A percentile compares a stretch with the other conserved stretches of the same genome.
These are phyloP conservation scores for Phymorhynchus buccinoides DNA, from an alignment of 1,140 invertebrate species.

Conservation along the genomic window DNA sequence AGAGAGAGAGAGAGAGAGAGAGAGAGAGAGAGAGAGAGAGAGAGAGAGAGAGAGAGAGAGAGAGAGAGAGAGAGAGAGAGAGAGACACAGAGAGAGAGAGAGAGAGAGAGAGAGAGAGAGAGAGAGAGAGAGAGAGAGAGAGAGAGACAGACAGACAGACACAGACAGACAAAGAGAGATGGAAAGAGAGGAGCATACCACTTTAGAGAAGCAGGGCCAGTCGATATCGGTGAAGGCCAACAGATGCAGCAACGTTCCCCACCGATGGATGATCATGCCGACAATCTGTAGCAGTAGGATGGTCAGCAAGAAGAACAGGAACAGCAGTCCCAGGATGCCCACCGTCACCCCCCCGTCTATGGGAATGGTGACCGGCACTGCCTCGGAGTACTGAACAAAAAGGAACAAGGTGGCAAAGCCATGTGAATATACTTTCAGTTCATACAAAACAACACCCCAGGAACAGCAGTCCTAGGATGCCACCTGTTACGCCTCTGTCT, in stretches of 20 bases:
- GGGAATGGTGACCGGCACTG: neutral
- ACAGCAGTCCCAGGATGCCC: slow-evolving; percentile 54
- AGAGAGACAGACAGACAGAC: neutral
- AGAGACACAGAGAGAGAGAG: neutral
- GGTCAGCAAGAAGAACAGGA: slow-evolving; percentile 81
- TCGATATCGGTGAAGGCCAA: slow-evolving; percentile 89
- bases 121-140: neutral
- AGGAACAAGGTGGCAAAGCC: neutral
- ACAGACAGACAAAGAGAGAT: slow-evolving; percentile 5
- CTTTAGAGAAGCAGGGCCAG: slow-evolving; percentile 41
- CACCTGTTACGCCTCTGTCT: slow-evolving; percentile 46
- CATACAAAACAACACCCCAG: too few relatives aligned
- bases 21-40: neutral
- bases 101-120: neutral
- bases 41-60: slow-evolving; percentile 8
- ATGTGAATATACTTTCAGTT: too few relatives aligned
- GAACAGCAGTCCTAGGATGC: slow-evolving; percentile 53
- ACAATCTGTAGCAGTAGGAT: slow-evolving; percentile 79
- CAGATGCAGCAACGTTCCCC: slow-evolving; percentile 97
- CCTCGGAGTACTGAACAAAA: neutral
- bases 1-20: slow-evolving; percentile 4
- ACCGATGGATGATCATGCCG: slow-evolving; percentile 77
- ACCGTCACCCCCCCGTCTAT: slow-evolving; percentile 45
- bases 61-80: slow-evolving; percentile 15
- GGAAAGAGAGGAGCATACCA: slow-evolving; percentile 8